Conservation (phyloP, 2,888 invertebrate species). For the Eudiplozoon nipponicum region DNA sequence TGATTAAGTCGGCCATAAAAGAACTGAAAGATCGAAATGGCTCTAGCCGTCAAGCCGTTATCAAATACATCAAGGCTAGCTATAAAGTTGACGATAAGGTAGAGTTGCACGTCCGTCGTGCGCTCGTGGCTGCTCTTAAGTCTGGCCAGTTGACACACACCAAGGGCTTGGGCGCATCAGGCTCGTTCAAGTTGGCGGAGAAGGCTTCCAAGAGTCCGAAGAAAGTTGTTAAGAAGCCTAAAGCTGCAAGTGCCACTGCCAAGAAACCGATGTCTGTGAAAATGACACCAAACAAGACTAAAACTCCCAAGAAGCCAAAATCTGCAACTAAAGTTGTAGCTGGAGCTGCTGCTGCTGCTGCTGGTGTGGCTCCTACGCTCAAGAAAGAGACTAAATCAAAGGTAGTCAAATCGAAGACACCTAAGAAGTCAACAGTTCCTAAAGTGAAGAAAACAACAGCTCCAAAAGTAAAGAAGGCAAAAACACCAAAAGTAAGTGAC, state of each 20-base stretch:
- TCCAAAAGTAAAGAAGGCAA: no score
- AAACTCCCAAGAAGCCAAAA: not conserved
- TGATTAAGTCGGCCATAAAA: constrained; percentile 22
- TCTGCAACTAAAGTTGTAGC: no score
- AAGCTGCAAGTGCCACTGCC: no score
- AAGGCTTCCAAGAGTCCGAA: no score
- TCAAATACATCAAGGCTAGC: constrained; percentile 22
- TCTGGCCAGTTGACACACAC: constrained; percentile 19
- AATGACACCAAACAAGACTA: constrained; percentile 4
- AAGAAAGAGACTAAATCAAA: no score
- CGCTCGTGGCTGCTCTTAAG: constrained; percentile 20
- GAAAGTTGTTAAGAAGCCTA: no score
- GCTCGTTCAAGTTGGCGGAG: constrained; percentile 12
- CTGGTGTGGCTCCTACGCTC: no score
- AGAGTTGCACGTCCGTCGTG: constrained; percentile 20
- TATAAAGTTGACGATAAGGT: constrained; percentile 21
- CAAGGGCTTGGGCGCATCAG: constrained; percentile 11
- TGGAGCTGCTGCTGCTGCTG: no score
- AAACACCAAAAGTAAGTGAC: no score
- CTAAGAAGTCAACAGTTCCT: no score
- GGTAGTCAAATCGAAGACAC: no score
- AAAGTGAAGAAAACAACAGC: no score
- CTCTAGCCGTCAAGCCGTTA: constrained; percentile 22
- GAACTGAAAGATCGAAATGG: constrained; percentile 22
- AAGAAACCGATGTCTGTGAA: constrained; percentile 1